Conservation (phyloP, 2,113 vertebrate genomes). For the Aptenodytes patagonicus region DNA sequence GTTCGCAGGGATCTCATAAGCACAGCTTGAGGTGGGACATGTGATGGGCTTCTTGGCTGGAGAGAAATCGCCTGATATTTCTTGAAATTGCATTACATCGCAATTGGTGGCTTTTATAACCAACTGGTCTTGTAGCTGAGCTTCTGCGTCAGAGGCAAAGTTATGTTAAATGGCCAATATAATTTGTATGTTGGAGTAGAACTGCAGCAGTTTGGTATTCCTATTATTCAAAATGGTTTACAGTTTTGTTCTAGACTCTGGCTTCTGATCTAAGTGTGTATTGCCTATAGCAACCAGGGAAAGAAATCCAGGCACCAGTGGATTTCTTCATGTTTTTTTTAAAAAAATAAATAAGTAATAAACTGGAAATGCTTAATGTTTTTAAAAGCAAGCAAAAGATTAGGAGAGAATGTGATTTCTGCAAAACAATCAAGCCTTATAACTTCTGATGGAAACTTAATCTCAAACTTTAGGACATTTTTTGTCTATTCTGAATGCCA, state of each 20-base stretch:
- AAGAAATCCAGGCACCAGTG: not conserved
- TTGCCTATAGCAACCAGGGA: not conserved
- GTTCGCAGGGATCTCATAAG: not conserved
- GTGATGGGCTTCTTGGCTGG: not conserved
- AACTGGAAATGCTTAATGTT: not conserved
- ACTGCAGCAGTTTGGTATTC: not conserved
- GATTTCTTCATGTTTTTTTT: not conserved
- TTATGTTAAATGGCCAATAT: not conserved
- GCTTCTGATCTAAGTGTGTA: not conserved
- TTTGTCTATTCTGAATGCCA: not conserved
- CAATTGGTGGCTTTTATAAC: not conserved
- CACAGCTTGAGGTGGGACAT: not conserved
- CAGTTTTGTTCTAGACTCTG: not conserved
- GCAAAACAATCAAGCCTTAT: not conserved
- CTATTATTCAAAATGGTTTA: not conserved
- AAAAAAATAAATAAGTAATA: not conserved
- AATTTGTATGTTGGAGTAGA: not conserved
- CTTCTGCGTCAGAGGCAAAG: not conserved
- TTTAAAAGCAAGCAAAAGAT: not conserved
- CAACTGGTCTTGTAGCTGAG: not conserved
- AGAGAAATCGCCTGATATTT: not conserved
- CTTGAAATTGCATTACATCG: not conserved
- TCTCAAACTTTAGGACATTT: not conserved
- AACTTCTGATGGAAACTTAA: not conserved
- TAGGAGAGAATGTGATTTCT: not conserved